A percentile compares a stretch with the other conserved stretches of the same genome.
These are phyloP conservation scores for Dione vanillae DNA, from an alignment of 2,888 invertebrate genomes.

Conservation along the genomic window DNA sequence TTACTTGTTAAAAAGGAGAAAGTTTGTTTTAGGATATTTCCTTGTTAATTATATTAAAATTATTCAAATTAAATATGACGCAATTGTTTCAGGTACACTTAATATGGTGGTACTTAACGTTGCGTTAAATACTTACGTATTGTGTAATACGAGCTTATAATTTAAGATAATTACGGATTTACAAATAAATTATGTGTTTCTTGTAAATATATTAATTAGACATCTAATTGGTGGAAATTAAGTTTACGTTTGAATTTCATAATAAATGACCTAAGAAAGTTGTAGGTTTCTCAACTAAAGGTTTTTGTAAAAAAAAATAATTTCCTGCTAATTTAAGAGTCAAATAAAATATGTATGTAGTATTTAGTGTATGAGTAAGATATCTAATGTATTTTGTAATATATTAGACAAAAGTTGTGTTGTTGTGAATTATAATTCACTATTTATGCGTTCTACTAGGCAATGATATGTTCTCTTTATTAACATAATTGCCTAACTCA, in stretches of 20 bases:
- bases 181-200: neutral
- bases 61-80: constrained; percentile 25
- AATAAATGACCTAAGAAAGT: too few species aligned
- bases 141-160: neutral
- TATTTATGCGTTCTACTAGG: neutral
- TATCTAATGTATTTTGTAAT: too few species aligned
- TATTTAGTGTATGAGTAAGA: too few species aligned
- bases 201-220: neutral
- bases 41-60: neutral
- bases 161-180: constrained; percentile 13
- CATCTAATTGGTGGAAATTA: neutral
- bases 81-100: constrained; percentile 21
- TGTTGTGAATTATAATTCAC: neutral
- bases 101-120: neutral
- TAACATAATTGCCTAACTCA: constrained; percentile 2
- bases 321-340: too few species aligned
- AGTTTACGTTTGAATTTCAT: neutral
- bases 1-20: too few species aligned
- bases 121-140: constrained; percentile 16
- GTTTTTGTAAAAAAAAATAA: neutral
- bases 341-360: too few species aligned
- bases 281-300: too few species aligned
- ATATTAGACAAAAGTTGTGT: too few species aligned
- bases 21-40: constrained; percentile 10
- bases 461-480: neutral